These are phyloP conservation scores for Malurus elegans DNA, from an alignment of 2,113 vertebrate species.

Conservation along the genomic window DNA sequence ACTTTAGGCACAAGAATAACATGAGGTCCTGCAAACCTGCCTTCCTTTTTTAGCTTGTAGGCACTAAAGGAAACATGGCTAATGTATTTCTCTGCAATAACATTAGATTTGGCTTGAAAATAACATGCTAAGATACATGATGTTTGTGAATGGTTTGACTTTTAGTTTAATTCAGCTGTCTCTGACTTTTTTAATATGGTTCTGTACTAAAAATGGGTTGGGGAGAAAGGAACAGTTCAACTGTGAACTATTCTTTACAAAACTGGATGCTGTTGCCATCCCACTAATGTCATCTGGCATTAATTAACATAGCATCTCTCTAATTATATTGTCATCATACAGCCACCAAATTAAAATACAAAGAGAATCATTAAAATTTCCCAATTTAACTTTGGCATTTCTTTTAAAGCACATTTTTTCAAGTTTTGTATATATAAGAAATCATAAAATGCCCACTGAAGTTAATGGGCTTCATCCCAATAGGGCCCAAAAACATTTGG, in stretches of 20 bases:
- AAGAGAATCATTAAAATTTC: slow-evolving; percentile 13
- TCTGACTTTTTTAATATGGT: background rate
- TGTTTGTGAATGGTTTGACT: background rate
- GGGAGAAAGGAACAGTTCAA: background rate
- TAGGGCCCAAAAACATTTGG: background rate
- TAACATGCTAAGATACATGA: background rate
- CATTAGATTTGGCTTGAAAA: background rate
- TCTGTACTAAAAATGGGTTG: background rate
- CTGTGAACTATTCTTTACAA: slow-evolving; percentile 15
- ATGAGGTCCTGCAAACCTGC: background rate
- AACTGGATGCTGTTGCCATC: slow-evolving; percentile 3
- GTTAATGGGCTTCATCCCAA: background rate
- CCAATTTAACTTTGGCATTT: background rate
- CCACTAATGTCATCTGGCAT: slow-evolving; percentile 35
- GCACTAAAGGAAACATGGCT: background rate
- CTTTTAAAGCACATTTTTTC: background rate
- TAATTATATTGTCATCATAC: slow-evolving; percentile 53
- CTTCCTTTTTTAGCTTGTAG: background rate
- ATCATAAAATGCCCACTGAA: slow-evolving; percentile 34
- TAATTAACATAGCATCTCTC: slow-evolving; percentile 40
- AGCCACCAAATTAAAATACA: slow-evolving; percentile 43
- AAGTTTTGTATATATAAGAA: slow-evolving; percentile 31
- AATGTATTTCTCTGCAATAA: background rate
- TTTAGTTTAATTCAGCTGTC: background rate
- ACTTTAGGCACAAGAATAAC: background rate